Evolutionary conservation across 2,113 vertebrate genomes (phyloP).

Genomic region (Vimba vimba): DNA sequence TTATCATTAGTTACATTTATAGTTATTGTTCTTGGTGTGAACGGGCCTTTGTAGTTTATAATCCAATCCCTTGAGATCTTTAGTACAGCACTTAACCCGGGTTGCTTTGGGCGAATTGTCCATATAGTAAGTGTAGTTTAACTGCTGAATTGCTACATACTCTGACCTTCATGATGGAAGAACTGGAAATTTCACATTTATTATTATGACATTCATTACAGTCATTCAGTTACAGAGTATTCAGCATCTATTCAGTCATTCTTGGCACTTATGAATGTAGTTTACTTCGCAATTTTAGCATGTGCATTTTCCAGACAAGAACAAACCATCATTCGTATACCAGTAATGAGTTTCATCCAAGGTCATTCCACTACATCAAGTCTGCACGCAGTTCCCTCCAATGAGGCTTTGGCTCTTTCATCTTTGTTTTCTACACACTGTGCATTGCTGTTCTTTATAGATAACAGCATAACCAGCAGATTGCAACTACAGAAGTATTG

Average conservation of each 20-base stretch:
- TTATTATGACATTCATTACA: not conserved
- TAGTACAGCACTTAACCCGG: not conserved
- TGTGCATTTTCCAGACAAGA: slow-evolving; percentile 11
- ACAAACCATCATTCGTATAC: not conserved
- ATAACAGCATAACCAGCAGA: slow-evolving; percentile 21
- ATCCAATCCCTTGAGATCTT: not conserved
- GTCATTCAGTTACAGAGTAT: not conserved
- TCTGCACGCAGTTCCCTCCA: not conserved
- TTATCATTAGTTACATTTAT: too few species aligned
- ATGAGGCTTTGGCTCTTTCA: not conserved
- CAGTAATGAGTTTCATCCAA: slow-evolving; percentile 37
- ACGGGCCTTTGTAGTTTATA: not conserved
- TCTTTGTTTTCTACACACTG: not conserved
- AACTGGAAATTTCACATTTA: not conserved
- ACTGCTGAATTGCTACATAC: not conserved
- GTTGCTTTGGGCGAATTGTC: not conserved
- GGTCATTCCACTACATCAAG: slow-evolving; percentile 27
- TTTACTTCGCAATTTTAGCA: not conserved
- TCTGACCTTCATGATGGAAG: not conserved
- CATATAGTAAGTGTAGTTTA: too few species aligned
- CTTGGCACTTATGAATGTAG: not conserved
- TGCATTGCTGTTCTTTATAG: slow-evolving; percentile 27
- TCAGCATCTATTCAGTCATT: not conserved
- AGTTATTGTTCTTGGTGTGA: too few species aligned
- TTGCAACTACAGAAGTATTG: not conserved